Evolutionary conservation across 1,140 invertebrate species (phyloP).

Genomic region (Oryzaephilus surinamensis): DNA sequence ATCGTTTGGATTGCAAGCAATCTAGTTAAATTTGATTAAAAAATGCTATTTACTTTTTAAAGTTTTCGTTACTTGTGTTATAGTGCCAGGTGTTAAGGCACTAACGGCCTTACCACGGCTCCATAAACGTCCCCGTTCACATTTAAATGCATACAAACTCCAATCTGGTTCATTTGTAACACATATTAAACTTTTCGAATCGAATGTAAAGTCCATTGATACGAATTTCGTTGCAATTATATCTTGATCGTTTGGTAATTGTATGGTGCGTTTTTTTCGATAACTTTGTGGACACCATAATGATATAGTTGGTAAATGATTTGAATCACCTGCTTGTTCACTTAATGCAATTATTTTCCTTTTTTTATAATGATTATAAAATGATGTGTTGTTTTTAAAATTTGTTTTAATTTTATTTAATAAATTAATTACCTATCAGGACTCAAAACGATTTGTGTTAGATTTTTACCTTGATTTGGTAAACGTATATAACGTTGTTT

Average conservation of each 20-base stretch:
- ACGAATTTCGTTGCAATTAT: conserved; percentile 46
- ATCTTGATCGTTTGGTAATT: conserved; percentile 40
- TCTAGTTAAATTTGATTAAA: too few species aligned
- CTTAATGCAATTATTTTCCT: conserved; percentile 47
- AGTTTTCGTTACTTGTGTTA: conserved; percentile 35
- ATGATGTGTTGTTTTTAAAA: neutral
- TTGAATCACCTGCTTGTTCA: conserved; percentile 42
- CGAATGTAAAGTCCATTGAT: conserved; percentile 64
- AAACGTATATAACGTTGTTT: conserved; percentile 46
- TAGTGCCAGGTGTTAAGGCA: conserved; percentile 44
- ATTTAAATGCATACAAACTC: conserved; percentile 69
- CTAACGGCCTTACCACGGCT: conserved; percentile 59
- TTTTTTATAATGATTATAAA: conserved; percentile 8
- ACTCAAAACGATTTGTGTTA: conserved; percentile 48
- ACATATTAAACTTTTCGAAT: conserved; percentile 65
- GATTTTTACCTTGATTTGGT: conserved; percentile 41
- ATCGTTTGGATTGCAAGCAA: conserved; percentile 68
- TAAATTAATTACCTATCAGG: conserved; percentile 51
- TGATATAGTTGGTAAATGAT: conserved; percentile 38
- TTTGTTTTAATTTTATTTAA: neutral
- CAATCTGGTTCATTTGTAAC: conserved; percentile 71
- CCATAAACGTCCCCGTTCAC: conserved; percentile 75
- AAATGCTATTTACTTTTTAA: too few species aligned
- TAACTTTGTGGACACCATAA: conserved; percentile 53
- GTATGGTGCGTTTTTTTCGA: conserved; percentile 49